Evolutionary conservation across 2,113 vertebrate species (phyloP).

Genomic region (Bubo scandiacus): DNA sequence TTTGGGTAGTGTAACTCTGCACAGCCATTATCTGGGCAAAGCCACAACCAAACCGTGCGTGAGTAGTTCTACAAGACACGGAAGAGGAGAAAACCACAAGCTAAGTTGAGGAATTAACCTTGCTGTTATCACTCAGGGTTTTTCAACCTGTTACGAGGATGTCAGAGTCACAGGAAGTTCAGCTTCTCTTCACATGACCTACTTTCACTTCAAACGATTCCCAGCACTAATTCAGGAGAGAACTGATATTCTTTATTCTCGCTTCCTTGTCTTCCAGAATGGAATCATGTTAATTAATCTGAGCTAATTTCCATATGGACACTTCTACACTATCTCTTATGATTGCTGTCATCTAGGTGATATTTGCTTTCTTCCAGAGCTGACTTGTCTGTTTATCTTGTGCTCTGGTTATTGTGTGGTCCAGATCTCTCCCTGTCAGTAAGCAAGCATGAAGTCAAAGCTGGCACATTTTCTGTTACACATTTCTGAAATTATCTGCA

Average conservation of each 20-base stretch:
- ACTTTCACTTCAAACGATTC: not conserved
- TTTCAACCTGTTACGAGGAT: not conserved
- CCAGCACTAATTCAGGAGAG: not conserved
- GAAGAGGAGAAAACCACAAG: not conserved
- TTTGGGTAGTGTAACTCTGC: not conserved
- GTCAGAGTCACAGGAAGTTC: not conserved
- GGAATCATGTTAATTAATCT: not conserved
- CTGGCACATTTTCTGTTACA: not conserved
- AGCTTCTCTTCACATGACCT: not conserved
- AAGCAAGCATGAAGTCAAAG: not conserved
- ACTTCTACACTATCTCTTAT: not conserved
- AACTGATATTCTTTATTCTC: not conserved
- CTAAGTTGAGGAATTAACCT: not conserved
- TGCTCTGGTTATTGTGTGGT: not conserved
- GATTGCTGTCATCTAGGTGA: not conserved
- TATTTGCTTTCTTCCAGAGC: not conserved
- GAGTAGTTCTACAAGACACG: not conserved
- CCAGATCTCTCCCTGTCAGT: not conserved
- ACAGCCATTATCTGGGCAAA: not conserved
- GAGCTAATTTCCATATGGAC: not conserved
- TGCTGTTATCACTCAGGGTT: not conserved
- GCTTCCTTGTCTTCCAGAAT: not conserved
- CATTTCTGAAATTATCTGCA: not conserved
- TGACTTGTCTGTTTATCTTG: not conserved
- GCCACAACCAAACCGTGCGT: fast-evolving